Percentiles rank a stretch among this genome's conserved stretches.
Evolutionary conservation across 2,113 vertebrate genomes (phyloP).

Genomic region (Fulmarus glacialis): DNA sequence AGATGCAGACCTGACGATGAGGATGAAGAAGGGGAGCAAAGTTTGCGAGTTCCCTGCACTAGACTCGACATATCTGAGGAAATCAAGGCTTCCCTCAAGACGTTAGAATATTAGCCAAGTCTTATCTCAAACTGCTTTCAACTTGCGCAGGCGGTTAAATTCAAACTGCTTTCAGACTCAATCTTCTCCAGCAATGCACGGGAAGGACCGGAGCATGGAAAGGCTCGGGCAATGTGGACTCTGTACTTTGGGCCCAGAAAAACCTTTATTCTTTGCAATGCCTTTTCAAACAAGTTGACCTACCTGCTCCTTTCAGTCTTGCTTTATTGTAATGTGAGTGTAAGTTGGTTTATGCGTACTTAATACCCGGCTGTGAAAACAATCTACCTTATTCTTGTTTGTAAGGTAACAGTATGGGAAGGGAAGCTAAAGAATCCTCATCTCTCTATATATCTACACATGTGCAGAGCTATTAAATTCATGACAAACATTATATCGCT

Average conservation of each 20-base stretch:
- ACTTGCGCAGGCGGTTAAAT: accelerated
- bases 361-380: neutral
- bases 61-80: accelerated
- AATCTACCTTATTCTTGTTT: neutral
- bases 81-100: neutral
- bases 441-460: accelerated
- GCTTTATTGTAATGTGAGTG: neutral
- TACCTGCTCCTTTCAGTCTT: neutral
- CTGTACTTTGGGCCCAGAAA: neutral
- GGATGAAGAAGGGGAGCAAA: neutral
- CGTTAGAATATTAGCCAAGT: accelerated
- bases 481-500: slow-evolving; percentile 20
- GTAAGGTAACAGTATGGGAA: neutral
- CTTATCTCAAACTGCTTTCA: neutral
- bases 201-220: neutral
- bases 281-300: neutral
- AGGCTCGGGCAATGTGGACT: neutral
- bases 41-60: neutral
- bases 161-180: neutral
- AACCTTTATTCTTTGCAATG: neutral
- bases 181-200: neutral
- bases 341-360: neutral
- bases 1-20: accelerated
- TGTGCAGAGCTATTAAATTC: neutral
- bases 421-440: neutral